Conservation (phyloP, 1,140 invertebrate genomes). For the Caenorhabditis inopinata region DNA sequence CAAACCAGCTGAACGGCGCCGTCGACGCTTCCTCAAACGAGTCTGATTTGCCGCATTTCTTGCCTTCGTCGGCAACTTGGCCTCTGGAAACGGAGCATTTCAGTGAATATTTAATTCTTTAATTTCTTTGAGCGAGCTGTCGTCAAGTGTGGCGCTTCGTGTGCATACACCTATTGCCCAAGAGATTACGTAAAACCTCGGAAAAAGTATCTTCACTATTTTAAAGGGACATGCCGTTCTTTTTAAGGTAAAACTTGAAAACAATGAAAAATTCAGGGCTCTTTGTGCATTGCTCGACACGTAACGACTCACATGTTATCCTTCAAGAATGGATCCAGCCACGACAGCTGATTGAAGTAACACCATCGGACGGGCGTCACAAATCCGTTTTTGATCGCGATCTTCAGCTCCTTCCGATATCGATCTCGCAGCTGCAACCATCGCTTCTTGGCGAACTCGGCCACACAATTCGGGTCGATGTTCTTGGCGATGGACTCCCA, state of each 20-base stretch:
- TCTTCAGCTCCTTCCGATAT: conserved; percentile 63
- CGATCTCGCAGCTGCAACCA: conserved; percentile 64
- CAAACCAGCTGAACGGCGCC: not conserved
- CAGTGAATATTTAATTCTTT: not conserved
- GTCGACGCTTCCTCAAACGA: not conserved
- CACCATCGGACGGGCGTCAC: conserved; percentile 59
- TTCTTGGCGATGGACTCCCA: conserved; percentile 50
- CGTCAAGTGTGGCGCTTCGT: no score
- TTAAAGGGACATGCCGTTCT: no score
- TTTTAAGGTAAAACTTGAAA: no score
- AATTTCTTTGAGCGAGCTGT: no score
- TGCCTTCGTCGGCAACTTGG: not conserved
- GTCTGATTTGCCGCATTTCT: not conserved
- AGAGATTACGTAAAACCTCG: no score
- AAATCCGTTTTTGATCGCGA: conserved; percentile 53
- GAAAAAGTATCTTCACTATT: no score
- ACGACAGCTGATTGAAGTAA: conserved; percentile 63
- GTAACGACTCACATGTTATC: conserved; percentile 62
- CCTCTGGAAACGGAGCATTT: not conserved
- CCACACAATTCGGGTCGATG: conserved; percentile 48
- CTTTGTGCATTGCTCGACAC: no score
- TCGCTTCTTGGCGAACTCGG: conserved; percentile 65
- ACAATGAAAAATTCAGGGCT: no score
- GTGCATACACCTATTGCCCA: no score
- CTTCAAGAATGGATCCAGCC: conserved; percentile 65